Base-by-base conservation (phyloP, 2,888 invertebrate genomes). In the Cataglyphis rosenhaueri region DNA sequence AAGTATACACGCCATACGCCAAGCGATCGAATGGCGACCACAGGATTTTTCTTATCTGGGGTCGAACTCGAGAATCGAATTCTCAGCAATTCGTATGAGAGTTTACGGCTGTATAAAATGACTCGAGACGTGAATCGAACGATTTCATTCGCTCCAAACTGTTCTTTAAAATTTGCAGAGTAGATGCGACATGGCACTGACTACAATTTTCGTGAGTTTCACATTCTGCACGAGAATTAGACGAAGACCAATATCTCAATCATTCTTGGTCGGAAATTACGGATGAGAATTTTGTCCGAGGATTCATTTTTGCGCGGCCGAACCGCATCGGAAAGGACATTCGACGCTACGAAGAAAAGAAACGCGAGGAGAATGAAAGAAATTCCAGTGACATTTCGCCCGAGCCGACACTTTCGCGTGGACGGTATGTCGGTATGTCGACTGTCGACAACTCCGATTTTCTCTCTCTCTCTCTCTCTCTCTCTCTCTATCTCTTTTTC, bases 341-440 rank as follows among this genome's bases (percentile, higher is more conserved):
- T 9, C 3, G 8, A 21, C 38, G 9, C 15, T 15, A 15, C 10
- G 15, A 18, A 57, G 21, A n/a, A 52, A 35, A 62, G 65, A 21
- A 61, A 64, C 61, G 41, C 52, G 52, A 29, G 25, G 15, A 12
- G 66, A n/a, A 59, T 8, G 68, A 70, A 66, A 38, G 55, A 57
- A 83, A 84, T 88, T 83, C 78, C 84, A 62, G 82, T 81, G 88
- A 84, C 35, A 35, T 0, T 88, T 86, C 68, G 18, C 84, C 35
- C 59, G 79, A 83, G 81, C 79, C 85, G 87, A 86, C 88, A 88
- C 81, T 88, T 86, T 84, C 85, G 35, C 78, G 32, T 38, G 62
- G 52, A n/a, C 29, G 64, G 57, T 76, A 82, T 32, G 64, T 62
- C 38, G 57, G 57, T 76, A 82, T 32, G 64, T 62, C 38, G 57